Percentiles rank a stretch among this genome's conserved stretches.
Conservation (phyloP, 2,888 invertebrate genomes). For the Brachypalpus laphriformis region DNA sequence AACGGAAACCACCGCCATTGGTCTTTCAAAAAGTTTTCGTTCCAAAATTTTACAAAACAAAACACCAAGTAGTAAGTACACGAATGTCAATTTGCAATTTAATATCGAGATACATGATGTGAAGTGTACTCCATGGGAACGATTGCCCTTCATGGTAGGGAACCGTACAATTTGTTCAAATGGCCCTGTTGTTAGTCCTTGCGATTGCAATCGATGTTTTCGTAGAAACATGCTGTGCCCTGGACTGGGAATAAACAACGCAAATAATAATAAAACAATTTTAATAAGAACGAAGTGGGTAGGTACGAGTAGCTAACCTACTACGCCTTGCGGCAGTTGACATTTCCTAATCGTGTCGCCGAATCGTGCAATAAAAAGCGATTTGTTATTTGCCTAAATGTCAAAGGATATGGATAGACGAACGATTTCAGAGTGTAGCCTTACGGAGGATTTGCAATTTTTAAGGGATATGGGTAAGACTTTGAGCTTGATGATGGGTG, state of each 20-base stretch:
- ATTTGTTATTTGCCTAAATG: not conserved
- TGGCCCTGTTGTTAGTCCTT: not conserved
- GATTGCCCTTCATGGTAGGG: not conserved
- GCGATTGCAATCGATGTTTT: not conserved
- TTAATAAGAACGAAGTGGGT: not conserved
- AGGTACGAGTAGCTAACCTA: not conserved
- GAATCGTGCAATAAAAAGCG: not conserved
- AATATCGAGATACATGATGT: not conserved
- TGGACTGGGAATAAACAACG: not conserved
- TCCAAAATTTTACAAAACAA: not conserved
- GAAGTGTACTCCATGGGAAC: not conserved
- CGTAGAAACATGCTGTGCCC: not conserved
- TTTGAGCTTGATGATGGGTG: not conserved
- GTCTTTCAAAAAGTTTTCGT: not conserved
- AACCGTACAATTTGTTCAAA: slow-evolving; percentile 1
- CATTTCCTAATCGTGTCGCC: not conserved
- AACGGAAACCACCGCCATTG: not conserved
- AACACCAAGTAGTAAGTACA: too few species aligned
- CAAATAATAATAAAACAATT: not conserved
- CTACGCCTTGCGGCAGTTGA: not conserved
- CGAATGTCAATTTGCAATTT: not conserved
- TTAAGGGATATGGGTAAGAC: not conserved
- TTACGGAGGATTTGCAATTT: not conserved
- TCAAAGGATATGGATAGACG: not conserved
- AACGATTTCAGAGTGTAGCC: not conserved